Evolutionary conservation across 2,888 invertebrate species (phyloP).

Genomic region (Cosmia trapezina): DNA sequence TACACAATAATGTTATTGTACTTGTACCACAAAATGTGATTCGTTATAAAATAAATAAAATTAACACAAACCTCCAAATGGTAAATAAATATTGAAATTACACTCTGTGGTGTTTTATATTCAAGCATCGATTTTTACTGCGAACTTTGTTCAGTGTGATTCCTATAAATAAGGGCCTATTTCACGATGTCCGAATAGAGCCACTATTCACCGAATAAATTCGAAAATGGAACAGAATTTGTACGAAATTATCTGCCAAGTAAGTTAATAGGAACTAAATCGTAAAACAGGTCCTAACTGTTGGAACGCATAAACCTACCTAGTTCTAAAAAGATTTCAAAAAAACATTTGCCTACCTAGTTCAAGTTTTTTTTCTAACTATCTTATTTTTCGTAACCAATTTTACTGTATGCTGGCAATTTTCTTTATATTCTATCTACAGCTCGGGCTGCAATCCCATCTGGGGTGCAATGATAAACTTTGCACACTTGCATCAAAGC

Average conservation of each 20-base stretch:
- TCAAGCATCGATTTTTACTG: neutral
- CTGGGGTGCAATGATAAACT: neutral
- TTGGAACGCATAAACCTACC: too few species aligned
- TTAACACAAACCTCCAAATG: neutral
- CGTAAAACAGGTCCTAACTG: too few species aligned
- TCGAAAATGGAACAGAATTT: too few species aligned
- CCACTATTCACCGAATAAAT: too few species aligned
- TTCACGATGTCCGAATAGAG: too few species aligned
- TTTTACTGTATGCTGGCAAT: neutral
- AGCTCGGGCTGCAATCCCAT: neutral
- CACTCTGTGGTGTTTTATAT: neutral
- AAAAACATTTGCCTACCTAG: too few species aligned
- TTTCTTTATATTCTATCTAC: too few species aligned
- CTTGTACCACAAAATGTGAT: conserved; percentile 23
- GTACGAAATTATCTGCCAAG: too few species aligned
- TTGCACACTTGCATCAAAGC: neutral
- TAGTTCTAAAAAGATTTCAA: too few species aligned
- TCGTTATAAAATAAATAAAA: conserved; percentile 13
- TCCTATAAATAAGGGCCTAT: too few species aligned
- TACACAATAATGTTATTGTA: conserved; percentile 20
- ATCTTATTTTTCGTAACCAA: neutral
- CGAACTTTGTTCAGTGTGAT: neutral
- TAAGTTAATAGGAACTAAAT: too few species aligned
- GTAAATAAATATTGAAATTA: conserved; percentile 18
- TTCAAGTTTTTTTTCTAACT: neutral